Evolutionary conservation across 2,888 invertebrate genomes (phyloP).

Genomic region (Drosophila paranaensis): DNA sequence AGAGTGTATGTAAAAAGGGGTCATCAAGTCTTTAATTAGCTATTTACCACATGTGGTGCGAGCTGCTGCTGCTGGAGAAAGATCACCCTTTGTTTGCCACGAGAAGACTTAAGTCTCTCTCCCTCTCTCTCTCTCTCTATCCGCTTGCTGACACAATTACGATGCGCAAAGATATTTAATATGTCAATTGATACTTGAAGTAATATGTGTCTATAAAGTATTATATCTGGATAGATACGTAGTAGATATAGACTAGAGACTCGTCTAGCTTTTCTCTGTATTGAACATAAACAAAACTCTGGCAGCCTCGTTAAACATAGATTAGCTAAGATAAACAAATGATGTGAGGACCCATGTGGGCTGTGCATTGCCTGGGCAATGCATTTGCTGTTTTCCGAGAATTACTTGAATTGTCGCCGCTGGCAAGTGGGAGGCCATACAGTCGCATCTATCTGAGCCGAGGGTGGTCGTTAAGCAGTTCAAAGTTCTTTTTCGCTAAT

Average conservation of each 20-base stretch:
- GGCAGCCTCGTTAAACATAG: not conserved
- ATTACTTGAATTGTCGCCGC: slow-evolving; percentile 52
- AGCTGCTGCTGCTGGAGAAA: slow-evolving; percentile 14
- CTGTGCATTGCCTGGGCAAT: not conserved
- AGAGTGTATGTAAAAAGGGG: not conserved
- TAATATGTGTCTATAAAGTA: not conserved
- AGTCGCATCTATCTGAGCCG: slow-evolving; percentile 22
- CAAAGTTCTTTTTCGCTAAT: slow-evolving; percentile 58
- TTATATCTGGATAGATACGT: not conserved
- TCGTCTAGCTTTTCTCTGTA: not conserved
- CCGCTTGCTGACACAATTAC: slow-evolving; percentile 64
- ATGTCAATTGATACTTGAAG: slow-evolving; percentile 47
- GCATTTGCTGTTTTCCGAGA: slow-evolving; percentile 34
- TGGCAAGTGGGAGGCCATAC: slow-evolving; percentile 67
- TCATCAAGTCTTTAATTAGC: slow-evolving; percentile 63
- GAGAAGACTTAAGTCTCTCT: slow-evolving; percentile 18
- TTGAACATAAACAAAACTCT: not conserved
- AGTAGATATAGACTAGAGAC: not conserved
- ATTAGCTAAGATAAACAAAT: slow-evolving; percentile 3
- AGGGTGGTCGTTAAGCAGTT: slow-evolving; percentile 57
- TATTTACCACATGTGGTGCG: slow-evolving; percentile 63
- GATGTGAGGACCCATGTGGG: not conserved
- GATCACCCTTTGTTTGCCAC: slow-evolving; percentile 39
- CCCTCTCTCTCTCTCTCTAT: no score
- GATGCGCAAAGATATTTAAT: slow-evolving; percentile 54